Evolutionary conservation across 1,140 invertebrate species (phyloP).

Genomic region (Drosophila orosa): DNA sequence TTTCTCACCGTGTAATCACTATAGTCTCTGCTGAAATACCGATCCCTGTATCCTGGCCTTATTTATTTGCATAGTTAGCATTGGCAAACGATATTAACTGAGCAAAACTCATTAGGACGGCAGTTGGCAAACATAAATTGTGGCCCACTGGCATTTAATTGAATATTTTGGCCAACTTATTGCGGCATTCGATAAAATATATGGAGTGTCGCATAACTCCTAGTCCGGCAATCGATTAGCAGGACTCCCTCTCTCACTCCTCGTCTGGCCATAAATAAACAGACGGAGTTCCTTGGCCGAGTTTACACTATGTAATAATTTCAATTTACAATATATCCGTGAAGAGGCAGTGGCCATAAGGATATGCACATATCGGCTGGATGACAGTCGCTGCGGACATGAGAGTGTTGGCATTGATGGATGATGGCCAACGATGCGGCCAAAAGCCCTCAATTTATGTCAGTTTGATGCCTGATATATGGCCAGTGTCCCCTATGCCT

Average conservation of each 20-base stretch:
- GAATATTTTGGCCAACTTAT: constrained; percentile 75
- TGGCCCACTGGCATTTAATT: constrained; percentile 67
- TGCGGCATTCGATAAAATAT: constrained; percentile 68
- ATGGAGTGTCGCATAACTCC: constrained; percentile 68
- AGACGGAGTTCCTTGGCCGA: constrained; percentile 6
- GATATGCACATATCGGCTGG: constrained; percentile 8
- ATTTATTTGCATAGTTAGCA: constrained; percentile 45
- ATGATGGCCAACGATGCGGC: constrained; percentile 58
- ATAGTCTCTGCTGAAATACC: not conserved
- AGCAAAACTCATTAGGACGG: constrained; percentile 63
- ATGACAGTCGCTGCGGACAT: constrained; percentile 64
- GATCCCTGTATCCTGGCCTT: constrained; percentile 2
- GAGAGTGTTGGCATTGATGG: constrained; percentile 76
- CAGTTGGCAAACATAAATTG: constrained; percentile 67
- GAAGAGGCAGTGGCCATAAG: not conserved
- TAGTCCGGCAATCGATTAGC: constrained; percentile 54
- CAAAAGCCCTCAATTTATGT: constrained; percentile 67
- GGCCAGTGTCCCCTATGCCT: constrained; percentile 26
- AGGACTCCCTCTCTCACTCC: not conserved
- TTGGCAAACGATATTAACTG: constrained; percentile 30
- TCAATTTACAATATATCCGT: constrained; percentile 64
- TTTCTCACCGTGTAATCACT: constrained; percentile 20
- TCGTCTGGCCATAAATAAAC: constrained; percentile 69
- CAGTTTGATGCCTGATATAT: constrained; percentile 72
- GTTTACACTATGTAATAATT: constrained; percentile 75